Conservation (phyloP, 2,797 vertebrate species). For the Eutrigla gurnardus region DNA sequence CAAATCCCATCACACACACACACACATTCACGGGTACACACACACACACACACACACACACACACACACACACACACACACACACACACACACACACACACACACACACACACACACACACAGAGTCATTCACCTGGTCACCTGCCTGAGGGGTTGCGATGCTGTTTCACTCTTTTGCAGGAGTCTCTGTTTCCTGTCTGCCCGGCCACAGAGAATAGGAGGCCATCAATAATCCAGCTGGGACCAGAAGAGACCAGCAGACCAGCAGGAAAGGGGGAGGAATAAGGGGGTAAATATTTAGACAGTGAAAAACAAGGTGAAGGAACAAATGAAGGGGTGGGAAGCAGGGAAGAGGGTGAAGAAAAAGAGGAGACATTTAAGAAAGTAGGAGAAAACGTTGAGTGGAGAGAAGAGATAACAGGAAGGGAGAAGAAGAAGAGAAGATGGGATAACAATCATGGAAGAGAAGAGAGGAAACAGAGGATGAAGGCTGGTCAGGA, state of each 20-base stretch:
- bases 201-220: conserved; percentile 52
- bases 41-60: conserved; percentile 24
- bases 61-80: conserved; percentile 26
- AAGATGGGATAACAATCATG: not conserved
- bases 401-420: not conserved
- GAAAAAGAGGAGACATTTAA: not conserved
- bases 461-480: not conserved
- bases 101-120: conserved; percentile 29
- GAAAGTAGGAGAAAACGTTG: not conserved
- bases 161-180: conserved; percentile 55
- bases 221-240: conserved; percentile 63
- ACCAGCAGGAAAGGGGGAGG: not conserved
- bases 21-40: conserved; percentile 14
- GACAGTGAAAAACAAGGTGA: not conserved
- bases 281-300: not conserved
- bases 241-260: conserved; percentile 22
- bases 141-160: conserved; percentile 63
- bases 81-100: conserved; percentile 30
- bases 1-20: conserved; percentile 27
- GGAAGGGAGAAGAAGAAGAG: too few relatives aligned
- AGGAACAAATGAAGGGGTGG: not conserved
- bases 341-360: not conserved
- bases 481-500: not conserved
- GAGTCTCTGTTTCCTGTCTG: conserved; percentile 59
- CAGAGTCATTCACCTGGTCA: conserved; percentile 65